Evolutionary conservation across 2,113 vertebrate genomes (phyloP).

Genomic region (Taxidea taxus): DNA sequence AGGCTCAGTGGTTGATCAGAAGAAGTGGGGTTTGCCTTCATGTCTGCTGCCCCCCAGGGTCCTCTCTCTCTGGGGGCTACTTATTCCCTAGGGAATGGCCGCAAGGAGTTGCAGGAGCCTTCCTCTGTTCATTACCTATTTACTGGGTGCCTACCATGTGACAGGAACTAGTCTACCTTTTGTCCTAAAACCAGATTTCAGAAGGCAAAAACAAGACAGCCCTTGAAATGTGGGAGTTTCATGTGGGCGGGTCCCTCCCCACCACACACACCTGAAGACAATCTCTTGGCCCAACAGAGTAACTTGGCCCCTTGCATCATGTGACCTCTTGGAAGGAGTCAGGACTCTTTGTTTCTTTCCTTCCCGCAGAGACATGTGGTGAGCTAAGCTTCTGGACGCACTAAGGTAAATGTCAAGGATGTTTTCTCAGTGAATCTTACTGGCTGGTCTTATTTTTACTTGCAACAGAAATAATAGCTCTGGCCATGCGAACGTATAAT

Average conservation of each 20-base stretch:
- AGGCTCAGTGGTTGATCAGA: background rate
- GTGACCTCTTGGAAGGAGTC: background rate
- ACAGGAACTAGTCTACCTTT: background rate
- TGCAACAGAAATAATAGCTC: conserved; percentile 39
- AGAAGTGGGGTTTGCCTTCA: background rate
- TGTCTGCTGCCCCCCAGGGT: background rate
- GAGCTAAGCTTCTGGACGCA: background rate
- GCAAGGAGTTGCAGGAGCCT: background rate
- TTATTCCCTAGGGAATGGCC: no score
- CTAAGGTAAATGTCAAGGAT: conserved; percentile 59
- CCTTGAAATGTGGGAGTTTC: background rate
- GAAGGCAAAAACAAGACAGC: background rate
- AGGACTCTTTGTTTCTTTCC: background rate
- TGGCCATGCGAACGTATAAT: conserved; percentile 3
- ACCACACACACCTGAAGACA: background rate
- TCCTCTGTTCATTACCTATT: background rate
- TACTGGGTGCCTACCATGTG: background rate
- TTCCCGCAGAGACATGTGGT: background rate
- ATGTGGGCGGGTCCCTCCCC: background rate
- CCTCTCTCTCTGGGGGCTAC: background rate
- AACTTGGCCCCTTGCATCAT: background rate
- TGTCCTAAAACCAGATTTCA: background rate
- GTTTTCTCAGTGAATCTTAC: conserved; percentile 47
- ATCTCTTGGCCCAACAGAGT: background rate
- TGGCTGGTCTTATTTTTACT: conserved; percentile 40